These are phyloP conservation scores for Penaeus monodon DNA, from an alignment of 2,888 invertebrate species.

Conservation along the genomic window DNA sequence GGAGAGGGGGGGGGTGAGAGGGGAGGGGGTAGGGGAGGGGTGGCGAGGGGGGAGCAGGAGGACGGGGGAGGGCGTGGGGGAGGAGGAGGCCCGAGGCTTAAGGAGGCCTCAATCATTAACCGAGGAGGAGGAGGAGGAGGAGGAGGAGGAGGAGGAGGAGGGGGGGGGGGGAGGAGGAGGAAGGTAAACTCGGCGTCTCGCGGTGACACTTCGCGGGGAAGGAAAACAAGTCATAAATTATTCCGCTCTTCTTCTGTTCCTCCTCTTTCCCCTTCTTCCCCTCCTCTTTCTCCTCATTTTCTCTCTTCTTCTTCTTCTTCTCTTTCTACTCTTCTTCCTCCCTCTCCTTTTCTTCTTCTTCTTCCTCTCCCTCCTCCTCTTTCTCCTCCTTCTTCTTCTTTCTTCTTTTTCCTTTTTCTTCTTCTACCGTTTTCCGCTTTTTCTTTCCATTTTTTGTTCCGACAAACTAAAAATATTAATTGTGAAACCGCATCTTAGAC, in stretches of 20 bases:
- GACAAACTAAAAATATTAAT: too few relatives aligned
- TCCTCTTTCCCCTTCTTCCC: background rate
- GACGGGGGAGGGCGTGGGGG: background rate
- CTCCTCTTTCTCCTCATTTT: background rate
- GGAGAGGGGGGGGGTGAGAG: background rate
- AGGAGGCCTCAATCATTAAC: too few relatives aligned
- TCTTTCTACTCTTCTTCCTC: background rate
- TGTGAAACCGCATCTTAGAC: too few relatives aligned
- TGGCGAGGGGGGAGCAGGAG: too few relatives aligned
- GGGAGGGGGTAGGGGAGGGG: background rate
- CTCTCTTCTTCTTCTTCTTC: background rate
- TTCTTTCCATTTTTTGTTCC: too few relatives aligned
- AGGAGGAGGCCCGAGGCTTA: too few relatives aligned
- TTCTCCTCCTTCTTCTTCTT: background rate
- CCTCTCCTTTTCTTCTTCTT: background rate
- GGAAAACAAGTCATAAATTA: constrained; percentile 19
- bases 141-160: background rate
- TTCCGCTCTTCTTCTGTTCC: too few relatives aligned
- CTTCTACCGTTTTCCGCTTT: too few relatives aligned
- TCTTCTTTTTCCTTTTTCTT: background rate
- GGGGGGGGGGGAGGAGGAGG: too few relatives aligned
- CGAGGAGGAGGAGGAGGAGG: too few relatives aligned
- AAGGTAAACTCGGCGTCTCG: too few relatives aligned
- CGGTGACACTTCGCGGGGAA: background rate
- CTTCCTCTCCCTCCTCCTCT: too few relatives aligned